These are phyloP conservation scores for Phaedon cochleariae DNA, from an alignment of 2,888 invertebrate genomes.

Conservation along the genomic window DNA sequence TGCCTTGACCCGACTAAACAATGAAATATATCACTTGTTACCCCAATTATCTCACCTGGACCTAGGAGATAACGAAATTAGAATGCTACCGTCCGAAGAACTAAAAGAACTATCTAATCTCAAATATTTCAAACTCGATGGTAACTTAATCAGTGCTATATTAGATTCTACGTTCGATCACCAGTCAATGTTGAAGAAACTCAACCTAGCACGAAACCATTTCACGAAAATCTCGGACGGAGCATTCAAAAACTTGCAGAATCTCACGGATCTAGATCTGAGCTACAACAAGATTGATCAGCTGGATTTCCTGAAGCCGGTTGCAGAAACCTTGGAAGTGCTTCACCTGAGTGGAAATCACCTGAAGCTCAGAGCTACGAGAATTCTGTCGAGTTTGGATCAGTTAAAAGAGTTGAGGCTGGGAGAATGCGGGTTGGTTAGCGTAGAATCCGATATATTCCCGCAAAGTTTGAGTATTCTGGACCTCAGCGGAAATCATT, in stretches of 20 bases:
- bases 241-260: constrained; percentile 76
- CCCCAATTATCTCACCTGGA: constrained; percentile 76
- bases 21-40: constrained; percentile 77
- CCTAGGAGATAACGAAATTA: constrained; percentile 78
- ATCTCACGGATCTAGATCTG: constrained; percentile 75
- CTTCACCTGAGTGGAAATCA: constrained; percentile 78
- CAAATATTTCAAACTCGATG: constrained; percentile 72
- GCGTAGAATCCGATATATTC: constrained; percentile 67
- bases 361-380: constrained; percentile 65
- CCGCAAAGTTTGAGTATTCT: constrained; percentile 67
- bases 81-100: constrained; percentile 73
- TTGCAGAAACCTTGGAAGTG: constrained; percentile 68
- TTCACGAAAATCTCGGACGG: constrained; percentile 73
- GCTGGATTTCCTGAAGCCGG: constrained; percentile 51
- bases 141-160: constrained; percentile 76
- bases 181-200: constrained; percentile 65
- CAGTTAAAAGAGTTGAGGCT: constrained; percentile 68
- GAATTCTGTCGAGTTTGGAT: constrained; percentile 64
- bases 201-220: constrained; percentile 74
- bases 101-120: constrained; percentile 72
- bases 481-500: constrained; percentile 77
- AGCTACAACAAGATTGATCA: constrained; percentile 71
- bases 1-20: constrained; percentile 74
- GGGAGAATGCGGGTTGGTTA: constrained; percentile 67
- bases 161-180: constrained; percentile 72